Base-by-base conservation (phyloP, 2,113 vertebrate genomes). In the Salvator merianae region DNA sequence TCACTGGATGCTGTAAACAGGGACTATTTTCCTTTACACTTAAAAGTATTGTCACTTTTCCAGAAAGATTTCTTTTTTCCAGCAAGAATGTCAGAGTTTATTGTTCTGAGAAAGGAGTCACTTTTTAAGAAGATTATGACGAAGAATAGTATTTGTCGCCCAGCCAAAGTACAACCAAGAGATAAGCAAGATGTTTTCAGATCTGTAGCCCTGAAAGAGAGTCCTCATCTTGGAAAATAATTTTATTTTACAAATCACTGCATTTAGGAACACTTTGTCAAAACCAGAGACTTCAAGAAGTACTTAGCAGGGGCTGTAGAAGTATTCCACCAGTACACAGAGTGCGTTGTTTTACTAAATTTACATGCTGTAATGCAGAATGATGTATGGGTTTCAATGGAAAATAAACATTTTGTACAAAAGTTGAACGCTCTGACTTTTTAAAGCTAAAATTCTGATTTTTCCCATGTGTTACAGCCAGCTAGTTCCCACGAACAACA, bases 401-500 rank as follows among this genome's bases (percentile, higher is more conserved):
- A 72, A 86, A 86, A 82, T 63, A 78, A 86, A 77, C 79, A 63
- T 65, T 22, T 24, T 40, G 32, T 50, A 71, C 40, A 66, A 28
- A 77, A 16, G 53, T 26, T 77, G 26, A 16, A 79, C 16, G 55
- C n/a, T 18, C 68, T 22, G 55, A 30, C 32, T 53, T 59, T 75
- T 81, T 28, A 76, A 59, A 86, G n/a, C 63, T 86, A 69, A 68
- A 81, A 81, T 75, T 47, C 38, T 34, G n/a, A 50, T 71, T 53
- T 47, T 32, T 7, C 14, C 32, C 66, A 77, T 77, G 80, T 71
- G 53, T 53, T 38, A 47, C 40, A 73, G 66, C 55, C 30, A 72
- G 20, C 38, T 34, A 71, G 70, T 78, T 50, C 80, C 76, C 83
- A 79, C 43, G 81, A 82, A 65, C 30, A 72, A n/a, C 18, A n/a